Conservation (phyloP, 2,797 vertebrate genomes). For the Myotis findleyi region DNA sequence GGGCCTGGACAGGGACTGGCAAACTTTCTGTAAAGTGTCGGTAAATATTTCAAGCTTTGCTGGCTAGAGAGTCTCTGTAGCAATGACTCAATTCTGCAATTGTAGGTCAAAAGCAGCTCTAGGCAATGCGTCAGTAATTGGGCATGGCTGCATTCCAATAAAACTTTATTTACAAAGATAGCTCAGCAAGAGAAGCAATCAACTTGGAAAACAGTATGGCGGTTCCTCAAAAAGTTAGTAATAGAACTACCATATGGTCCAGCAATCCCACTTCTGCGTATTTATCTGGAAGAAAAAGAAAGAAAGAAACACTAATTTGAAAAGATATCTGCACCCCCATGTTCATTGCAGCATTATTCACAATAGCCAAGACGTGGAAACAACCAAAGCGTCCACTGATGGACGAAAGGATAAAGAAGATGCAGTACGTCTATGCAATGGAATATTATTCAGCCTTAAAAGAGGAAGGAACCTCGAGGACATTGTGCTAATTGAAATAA, state of each 20-base stretch:
- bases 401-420: neutral
- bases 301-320: neutral
- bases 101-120: neutral
- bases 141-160: neutral
- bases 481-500: neutral
- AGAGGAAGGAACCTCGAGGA: too few species aligned
- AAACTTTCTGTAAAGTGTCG: neutral
- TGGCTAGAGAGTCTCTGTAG: neutral
- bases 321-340: neutral
- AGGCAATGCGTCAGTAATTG: neutral
- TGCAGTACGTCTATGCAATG: accelerated
- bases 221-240: neutral
- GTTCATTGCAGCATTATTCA: neutral
- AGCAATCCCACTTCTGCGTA: neutral
- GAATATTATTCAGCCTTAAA: neutral
- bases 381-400: neutral
- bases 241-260: neutral
- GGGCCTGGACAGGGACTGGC: neutral
- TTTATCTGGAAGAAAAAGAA: neutral
- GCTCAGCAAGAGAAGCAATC: neutral
- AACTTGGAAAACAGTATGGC: neutral
- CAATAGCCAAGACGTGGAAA: neutral
- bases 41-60: neutral
- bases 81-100: neutral
- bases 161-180: conserved; percentile 46